Evolutionary conservation across 2,113 vertebrate genomes (phyloP).

Genomic region (Pangasianodon gigas): DNA sequence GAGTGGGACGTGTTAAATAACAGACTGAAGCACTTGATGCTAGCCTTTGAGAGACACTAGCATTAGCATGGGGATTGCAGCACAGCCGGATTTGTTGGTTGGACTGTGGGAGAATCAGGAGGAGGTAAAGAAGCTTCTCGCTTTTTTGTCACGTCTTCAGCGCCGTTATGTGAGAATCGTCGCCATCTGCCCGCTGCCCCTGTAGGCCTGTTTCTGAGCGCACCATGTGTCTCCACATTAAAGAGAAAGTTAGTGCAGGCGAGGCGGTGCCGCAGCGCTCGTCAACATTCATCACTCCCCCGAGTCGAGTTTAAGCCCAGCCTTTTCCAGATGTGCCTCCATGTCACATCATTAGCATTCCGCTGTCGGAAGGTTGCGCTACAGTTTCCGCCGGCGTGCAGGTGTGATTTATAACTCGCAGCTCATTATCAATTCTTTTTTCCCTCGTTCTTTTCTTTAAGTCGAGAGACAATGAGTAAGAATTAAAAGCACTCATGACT

Average conservation of each 20-base stretch:
- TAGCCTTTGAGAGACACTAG: not conserved
- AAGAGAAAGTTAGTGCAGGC: not conserved
- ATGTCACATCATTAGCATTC: conserved; percentile 20
- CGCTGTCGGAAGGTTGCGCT: too few species aligned
- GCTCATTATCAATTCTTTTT: not conserved
- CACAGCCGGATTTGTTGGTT: not conserved
- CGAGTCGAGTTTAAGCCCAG: not conserved
- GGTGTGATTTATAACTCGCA: not conserved
- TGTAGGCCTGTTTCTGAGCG: conserved; percentile 17
- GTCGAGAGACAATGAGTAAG: not conserved
- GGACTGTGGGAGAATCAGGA: not conserved
- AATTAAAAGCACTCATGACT: not conserved
- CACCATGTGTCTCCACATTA: conserved; percentile 20
- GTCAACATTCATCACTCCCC: conserved; percentile 16
- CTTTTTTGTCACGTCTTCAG: conserved; percentile 14
- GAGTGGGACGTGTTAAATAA: not conserved
- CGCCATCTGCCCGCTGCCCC: conserved; percentile 11
- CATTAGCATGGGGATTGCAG: too few species aligned
- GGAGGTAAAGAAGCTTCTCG: conserved; percentile 13
- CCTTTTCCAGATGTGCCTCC: conserved; percentile 13
- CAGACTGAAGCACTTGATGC: not conserved
- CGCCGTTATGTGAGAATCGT: not conserved
- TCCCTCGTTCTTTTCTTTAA: not conserved
- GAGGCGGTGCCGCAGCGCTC: not conserved
- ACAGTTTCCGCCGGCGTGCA: not conserved